These are phyloP conservation scores for Tetramorium simillimum DNA, from an alignment of 1,140 invertebrate species.

Conservation along the genomic window DNA sequence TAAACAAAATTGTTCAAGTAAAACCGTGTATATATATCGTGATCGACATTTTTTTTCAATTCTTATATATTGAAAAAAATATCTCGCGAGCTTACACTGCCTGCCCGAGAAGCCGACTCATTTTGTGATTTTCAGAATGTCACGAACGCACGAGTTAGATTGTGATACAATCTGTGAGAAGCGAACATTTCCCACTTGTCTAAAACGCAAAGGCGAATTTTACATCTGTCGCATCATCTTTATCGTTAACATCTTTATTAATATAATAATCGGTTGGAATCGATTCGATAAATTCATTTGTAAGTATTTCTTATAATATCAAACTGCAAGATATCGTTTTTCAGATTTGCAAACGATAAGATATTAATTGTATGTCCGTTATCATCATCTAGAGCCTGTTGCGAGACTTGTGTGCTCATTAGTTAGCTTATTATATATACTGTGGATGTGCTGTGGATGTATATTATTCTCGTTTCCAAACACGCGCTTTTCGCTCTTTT, in stretches of 20 bases:
- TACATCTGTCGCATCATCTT: background rate
- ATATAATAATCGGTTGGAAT: background rate
- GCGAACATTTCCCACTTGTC: background rate
- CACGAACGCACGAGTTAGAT: constrained; percentile 8
- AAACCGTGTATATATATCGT: background rate
- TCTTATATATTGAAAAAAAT: constrained; percentile 43
- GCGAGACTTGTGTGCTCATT: background rate
- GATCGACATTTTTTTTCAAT: background rate
- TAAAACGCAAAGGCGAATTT: constrained; percentile 2
- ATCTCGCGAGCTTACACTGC: constrained; percentile 77
- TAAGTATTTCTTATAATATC: background rate
- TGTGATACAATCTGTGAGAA: background rate
- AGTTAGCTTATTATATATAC: background rate
- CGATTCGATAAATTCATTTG: background rate
- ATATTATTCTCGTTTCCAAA: background rate
- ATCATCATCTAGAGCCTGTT: background rate
- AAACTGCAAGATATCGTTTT: background rate
- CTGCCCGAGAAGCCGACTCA: constrained; percentile 72
- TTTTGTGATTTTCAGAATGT: constrained; percentile 70
- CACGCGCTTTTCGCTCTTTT: background rate
- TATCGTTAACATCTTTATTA: background rate
- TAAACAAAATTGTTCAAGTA: constrained; percentile 20
- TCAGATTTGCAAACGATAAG: background rate
- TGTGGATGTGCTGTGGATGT: background rate
- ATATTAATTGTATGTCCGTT: background rate